Evolutionary conservation across 2,797 vertebrate species (phyloP).

Genomic region (Eupleurogrammus muticus): DNA sequence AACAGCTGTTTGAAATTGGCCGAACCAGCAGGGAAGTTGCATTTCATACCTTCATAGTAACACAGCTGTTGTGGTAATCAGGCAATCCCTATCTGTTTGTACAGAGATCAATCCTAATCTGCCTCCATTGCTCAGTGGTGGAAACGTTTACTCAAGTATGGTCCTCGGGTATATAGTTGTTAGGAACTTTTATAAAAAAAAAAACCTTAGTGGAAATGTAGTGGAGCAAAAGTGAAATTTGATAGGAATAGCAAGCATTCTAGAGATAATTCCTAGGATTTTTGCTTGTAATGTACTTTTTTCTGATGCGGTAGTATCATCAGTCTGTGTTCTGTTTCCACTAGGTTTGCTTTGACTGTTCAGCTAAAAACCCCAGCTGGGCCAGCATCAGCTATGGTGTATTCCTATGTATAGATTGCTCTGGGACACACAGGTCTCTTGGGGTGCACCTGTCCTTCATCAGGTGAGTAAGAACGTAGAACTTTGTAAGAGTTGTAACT

Average conservation of each 20-base stretch:
- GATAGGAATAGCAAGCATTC: too few species aligned
- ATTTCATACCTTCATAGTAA: slow-evolving; percentile 10
- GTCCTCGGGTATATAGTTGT: too few species aligned
- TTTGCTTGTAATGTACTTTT: too few species aligned
- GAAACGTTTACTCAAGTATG: too few species aligned
- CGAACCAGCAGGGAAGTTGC: not conserved
- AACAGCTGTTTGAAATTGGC: slow-evolving; percentile 54
- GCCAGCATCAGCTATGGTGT: slow-evolving; percentile 97
- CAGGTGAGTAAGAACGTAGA: slow-evolving; percentile 80
- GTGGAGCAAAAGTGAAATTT: too few species aligned
- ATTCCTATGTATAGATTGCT: slow-evolving; percentile 97
- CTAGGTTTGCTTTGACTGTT: slow-evolving; percentile 95
- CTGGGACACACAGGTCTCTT: slow-evolving; percentile 93
- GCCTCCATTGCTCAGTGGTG: too few species aligned
- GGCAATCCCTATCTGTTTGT: too few species aligned
- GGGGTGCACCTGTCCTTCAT: slow-evolving; percentile 97
- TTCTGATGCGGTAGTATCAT: too few species aligned
- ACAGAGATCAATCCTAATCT: too few species aligned
- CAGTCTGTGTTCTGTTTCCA: slow-evolving; percentile 15
- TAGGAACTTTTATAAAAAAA: too few species aligned
- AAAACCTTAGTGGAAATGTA: too few species aligned
- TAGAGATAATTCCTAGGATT: too few species aligned
- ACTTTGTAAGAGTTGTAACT: not conserved
- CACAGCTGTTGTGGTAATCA: not conserved
- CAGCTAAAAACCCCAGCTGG: slow-evolving; percentile 97